Conservation (phyloP, 2,888 invertebrate species). For the Ophion obscuratus region DNA sequence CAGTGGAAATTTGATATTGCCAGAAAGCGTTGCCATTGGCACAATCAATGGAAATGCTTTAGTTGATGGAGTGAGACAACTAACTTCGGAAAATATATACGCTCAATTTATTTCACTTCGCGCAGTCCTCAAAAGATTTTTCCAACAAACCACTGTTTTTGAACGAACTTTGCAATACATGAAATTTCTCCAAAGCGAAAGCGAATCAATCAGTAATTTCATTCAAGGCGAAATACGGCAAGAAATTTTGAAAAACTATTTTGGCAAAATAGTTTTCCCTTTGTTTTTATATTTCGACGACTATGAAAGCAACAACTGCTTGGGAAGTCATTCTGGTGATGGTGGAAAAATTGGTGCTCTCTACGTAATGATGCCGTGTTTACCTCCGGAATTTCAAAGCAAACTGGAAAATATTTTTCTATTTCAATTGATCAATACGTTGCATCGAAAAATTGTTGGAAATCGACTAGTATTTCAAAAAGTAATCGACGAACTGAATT, state of each 20-base stretch:
- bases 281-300: conserved; percentile 65
- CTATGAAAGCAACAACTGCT: conserved; percentile 56
- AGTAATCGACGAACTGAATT: conserved; percentile 63
- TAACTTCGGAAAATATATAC: conserved; percentile 22
- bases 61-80: background rate
- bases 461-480: conserved; percentile 44
- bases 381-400: conserved; percentile 57
- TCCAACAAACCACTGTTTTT: conserved; percentile 47
- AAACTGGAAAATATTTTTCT: conserved; percentile 57
- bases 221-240: conserved; percentile 56
- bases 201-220: conserved; percentile 41
- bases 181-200: conserved; percentile 12
- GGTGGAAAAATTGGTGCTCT: conserved; percentile 32
- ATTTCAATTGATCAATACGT: conserved; percentile 52
- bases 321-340: conserved; percentile 51
- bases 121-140: conserved; percentile 51
- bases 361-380: conserved; percentile 22
- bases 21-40: conserved; percentile 27
- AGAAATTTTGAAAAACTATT: conserved; percentile 34
- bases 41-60: background rate
- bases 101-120: conserved; percentile 52
- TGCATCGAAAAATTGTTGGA: conserved; percentile 48
- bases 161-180: conserved; percentile 43
- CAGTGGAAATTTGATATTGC: conserved; percentile 28
- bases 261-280: conserved; percentile 52